A percentile compares a stretch with the other conserved stretches of the same genome.
Conservation (phyloP, 1,140 invertebrate species). For the Leptinotarsa lineolata region DNA sequence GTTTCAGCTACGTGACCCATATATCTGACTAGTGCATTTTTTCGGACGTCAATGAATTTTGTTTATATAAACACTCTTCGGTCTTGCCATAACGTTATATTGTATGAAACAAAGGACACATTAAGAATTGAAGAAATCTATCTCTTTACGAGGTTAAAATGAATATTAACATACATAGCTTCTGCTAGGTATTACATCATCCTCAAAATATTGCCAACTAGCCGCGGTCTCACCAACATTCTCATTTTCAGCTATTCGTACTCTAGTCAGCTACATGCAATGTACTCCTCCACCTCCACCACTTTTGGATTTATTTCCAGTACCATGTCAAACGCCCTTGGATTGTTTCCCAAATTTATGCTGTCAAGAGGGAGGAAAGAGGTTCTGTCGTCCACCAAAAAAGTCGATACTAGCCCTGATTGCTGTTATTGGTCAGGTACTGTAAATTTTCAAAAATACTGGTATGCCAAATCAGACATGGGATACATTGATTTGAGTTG, state of each 20-base stretch:
- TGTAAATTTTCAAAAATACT: background rate
- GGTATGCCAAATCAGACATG: background rate
- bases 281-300: slow-evolving; percentile 70
- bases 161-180: no score
- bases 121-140: no score
- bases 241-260: slow-evolving; percentile 60
- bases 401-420: slow-evolving; percentile 67
- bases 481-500: background rate
- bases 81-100: no score
- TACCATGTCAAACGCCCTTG: slow-evolving; percentile 66
- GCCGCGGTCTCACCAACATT: background rate
- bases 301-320: slow-evolving; percentile 68
- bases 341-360: slow-evolving; percentile 78
- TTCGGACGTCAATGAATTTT: no score
- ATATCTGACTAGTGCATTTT: no score
- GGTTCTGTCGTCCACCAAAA: slow-evolving; percentile 70
- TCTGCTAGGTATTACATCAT: no score
- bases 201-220: no score
- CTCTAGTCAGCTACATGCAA: slow-evolving; percentile 68
- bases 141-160: no score
- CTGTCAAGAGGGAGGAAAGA: slow-evolving; percentile 69
- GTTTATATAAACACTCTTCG: no score
- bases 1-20: no score
- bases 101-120: no score
- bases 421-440: slow-evolving; percentile 58